Evolutionary conservation across 2,888 invertebrate species (phyloP).

Genomic region (Plagodis dolabraria): DNA sequence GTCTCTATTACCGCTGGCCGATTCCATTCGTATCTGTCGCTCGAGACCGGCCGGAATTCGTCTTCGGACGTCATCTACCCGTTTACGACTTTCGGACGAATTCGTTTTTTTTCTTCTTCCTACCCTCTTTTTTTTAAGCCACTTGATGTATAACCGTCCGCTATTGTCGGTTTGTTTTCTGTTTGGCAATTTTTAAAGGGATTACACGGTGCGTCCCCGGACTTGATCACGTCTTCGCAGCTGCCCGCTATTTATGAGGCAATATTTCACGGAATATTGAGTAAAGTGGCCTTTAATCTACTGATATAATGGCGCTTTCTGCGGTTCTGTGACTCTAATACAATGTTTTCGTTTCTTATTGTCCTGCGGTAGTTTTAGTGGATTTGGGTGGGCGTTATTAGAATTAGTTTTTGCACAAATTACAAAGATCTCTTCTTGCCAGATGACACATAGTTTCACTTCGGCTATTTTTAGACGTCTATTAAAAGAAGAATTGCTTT

Average conservation of each 20-base stretch:
- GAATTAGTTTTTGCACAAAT: constrained; percentile 1
- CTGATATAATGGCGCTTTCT: constrained; percentile 77
- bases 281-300: constrained; percentile 84
- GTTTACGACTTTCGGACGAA: constrained; percentile 61
- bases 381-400: constrained; percentile 34
- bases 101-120: constrained; percentile 51
- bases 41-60: constrained; percentile 66
- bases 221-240: constrained; percentile 78
- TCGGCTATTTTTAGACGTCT: no score
- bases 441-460: no score
- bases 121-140: constrained; percentile 67
- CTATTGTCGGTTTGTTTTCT: constrained; percentile 79
- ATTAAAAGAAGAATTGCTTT: no score
- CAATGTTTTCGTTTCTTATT: constrained; percentile 73
- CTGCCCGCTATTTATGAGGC: constrained; percentile 80
- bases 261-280: constrained; percentile 84
- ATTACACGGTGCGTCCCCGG: constrained; percentile 65
- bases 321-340: constrained; percentile 57
- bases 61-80: constrained; percentile 73
- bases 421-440: neutral
- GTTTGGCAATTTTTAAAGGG: constrained; percentile 84
- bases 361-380: constrained; percentile 59
- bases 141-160: constrained; percentile 72
- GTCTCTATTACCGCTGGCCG: constrained; percentile 79
- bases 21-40: constrained; percentile 82